Evolutionary conservation across 2,888 invertebrate species (phyloP).

Genomic region (Miltochrista miniata): DNA sequence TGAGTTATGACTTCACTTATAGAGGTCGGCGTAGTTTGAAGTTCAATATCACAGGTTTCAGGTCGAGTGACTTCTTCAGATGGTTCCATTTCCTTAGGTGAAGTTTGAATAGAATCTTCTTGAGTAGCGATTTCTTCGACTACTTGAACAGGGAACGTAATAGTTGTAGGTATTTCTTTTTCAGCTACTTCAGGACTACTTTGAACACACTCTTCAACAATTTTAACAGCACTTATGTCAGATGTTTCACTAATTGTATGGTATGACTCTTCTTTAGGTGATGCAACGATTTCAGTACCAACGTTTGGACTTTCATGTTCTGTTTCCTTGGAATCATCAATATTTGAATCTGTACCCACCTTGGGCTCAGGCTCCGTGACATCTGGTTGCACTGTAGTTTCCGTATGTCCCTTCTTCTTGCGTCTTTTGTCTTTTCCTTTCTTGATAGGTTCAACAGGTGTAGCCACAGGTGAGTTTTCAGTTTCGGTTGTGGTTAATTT

Average conservation of each 20-base stretch:
- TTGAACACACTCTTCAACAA: conserved; percentile 86
- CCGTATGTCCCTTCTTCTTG: conserved; percentile 71
- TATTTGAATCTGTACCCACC: conserved; percentile 14
- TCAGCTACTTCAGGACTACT: conserved; percentile 74
- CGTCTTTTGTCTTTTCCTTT: conserved; percentile 76
- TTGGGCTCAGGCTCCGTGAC: background rate
- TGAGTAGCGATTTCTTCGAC: conserved; percentile 83
- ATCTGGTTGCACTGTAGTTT: conserved; percentile 40
- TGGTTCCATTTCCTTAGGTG: conserved; percentile 79
- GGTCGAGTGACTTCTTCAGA: conserved; percentile 51
- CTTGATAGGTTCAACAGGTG: conserved; percentile 54
- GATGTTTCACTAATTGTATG: conserved; percentile 84
- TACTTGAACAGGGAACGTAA: conserved; percentile 83
- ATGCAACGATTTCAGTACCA: conserved; percentile 75
- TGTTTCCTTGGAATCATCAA: conserved; percentile 38
- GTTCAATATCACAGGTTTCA: conserved; percentile 64
- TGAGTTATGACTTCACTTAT: conserved; percentile 82
- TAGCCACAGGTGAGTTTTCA: conserved; percentile 59
- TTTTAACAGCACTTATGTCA: conserved; percentile 84
- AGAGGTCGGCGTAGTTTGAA: conserved; percentile 82
- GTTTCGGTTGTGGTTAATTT: conserved; percentile 66
- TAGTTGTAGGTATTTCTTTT: conserved; percentile 78
- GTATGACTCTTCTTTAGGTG: conserved; percentile 84
- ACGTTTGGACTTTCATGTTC: conserved; percentile 72
- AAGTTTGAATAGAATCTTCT: conserved; percentile 84